Conservation (phyloP, 2,113 vertebrate genomes). For the Struthio camelus region DNA sequence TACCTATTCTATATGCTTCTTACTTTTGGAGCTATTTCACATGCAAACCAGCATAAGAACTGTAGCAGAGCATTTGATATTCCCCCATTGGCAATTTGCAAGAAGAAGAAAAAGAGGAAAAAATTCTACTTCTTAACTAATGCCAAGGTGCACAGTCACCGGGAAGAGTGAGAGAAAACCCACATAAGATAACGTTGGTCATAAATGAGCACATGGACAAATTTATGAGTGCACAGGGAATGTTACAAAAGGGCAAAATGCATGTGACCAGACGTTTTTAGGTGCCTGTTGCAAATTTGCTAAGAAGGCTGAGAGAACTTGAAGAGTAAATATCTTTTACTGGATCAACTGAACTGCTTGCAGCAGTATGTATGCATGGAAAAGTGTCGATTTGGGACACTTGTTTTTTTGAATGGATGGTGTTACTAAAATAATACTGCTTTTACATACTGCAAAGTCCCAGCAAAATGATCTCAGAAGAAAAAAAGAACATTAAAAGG, state of each 20-base stretch:
- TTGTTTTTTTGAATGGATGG: background rate
- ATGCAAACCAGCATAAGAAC: background rate
- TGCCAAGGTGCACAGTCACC: background rate
- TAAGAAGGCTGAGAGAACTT: background rate
- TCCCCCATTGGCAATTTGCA: background rate
- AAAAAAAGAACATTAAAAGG: background rate
- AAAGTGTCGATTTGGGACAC: background rate
- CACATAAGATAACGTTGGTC: rapidly evolving
- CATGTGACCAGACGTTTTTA: background rate
- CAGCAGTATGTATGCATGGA: rapidly evolving
- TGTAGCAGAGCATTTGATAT: background rate
- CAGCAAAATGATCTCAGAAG: background rate
- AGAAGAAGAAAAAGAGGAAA: background rate
- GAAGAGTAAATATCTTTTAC: background rate
- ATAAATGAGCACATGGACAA: background rate
- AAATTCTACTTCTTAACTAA: background rate
- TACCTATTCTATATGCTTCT: background rate
- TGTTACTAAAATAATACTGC: background rate
- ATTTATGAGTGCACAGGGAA: background rate
- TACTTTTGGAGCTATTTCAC: background rate
- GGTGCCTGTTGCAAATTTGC: background rate
- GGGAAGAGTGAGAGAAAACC: background rate
- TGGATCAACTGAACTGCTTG: background rate
- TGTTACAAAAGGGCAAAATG: background rate
- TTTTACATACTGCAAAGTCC: background rate